A percentile compares a stretch with the other conserved stretches of the same genome.
phyloP scores from a whole-genome alignment of 2,888 invertebrate genomes.

The Zhengitettix transpicula region DNA sequence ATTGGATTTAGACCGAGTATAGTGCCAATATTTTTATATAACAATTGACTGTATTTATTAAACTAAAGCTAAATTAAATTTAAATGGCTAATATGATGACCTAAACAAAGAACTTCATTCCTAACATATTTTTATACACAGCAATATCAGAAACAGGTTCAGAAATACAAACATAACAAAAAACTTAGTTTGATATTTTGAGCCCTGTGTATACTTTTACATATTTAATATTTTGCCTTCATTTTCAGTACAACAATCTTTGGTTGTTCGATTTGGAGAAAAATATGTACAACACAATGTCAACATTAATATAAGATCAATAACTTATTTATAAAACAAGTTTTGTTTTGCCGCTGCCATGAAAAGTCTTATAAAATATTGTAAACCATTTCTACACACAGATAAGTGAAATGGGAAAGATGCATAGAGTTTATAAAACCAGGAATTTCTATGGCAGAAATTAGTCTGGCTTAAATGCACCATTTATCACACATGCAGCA shows the following conservation, averaged over 20 bases:
- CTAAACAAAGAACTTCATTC: no score
- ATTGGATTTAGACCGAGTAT: no score
- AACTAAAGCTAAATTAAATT: no score
- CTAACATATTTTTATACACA: no score
- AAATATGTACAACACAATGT: constrained; percentile 7
- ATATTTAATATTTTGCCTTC: constrained; percentile 3
- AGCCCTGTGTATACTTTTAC: constrained; percentile 8
- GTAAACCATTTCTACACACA: constrained; percentile 11
- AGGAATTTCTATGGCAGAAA: no score
- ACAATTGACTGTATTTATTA: no score
- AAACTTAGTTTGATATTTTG: no score
- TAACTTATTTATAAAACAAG: constrained; percentile 5
- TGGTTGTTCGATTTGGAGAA: constrained; percentile 9
- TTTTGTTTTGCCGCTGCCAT: constrained; percentile 7
- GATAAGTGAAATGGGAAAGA: constrained; percentile 5
- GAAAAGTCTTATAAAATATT: constrained; percentile 9
- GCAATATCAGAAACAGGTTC: no score
- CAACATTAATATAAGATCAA: constrained; percentile 9
- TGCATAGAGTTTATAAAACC: neutral
- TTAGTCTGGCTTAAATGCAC: neutral
- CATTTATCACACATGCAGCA: neutral
- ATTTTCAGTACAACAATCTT: constrained; percentile 9
- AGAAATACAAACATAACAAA: no score
- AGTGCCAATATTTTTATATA: no score
- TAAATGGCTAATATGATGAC: no score